These are phyloP conservation scores for Salarias fasciatus DNA, from an alignment of 2,797 vertebrate species.

Conservation along the genomic window DNA sequence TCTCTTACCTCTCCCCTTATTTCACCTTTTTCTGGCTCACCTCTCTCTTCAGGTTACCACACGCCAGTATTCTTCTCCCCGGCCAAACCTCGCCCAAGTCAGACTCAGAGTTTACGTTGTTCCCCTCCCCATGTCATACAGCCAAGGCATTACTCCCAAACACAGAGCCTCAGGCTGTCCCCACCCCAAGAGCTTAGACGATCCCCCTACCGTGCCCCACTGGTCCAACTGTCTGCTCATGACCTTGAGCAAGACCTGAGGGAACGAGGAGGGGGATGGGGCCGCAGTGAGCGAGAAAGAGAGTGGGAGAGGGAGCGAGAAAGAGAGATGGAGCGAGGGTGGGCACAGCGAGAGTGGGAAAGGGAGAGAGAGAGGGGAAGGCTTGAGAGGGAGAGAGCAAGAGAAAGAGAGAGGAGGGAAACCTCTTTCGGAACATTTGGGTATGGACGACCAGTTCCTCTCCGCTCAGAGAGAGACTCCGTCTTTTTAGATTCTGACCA, in stretches of 20 bases:
- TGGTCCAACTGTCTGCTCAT: slow-evolving; percentile 77
- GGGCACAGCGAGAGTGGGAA: slow-evolving; percentile 78
- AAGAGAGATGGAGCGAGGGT: slow-evolving; percentile 74
- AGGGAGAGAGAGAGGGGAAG: slow-evolving; percentile 75
- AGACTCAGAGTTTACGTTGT: slow-evolving; percentile 81
- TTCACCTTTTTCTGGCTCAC: slow-evolving; percentile 81
- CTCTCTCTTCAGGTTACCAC: slow-evolving; percentile 82
- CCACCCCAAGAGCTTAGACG: slow-evolving; percentile 70
- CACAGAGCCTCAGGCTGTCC: slow-evolving; percentile 77
- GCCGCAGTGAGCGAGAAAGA: slow-evolving; percentile 68
- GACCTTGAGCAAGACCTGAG: slow-evolving; percentile 76
- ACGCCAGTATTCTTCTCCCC: slow-evolving; percentile 84
- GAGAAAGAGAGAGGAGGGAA: slow-evolving; percentile 76
- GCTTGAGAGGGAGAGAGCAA: slow-evolving; percentile 69
- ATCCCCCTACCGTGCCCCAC: slow-evolving; percentile 69
- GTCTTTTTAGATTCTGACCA: slow-evolving; percentile 75
- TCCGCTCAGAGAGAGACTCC: slow-evolving; percentile 73
- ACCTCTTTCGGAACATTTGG: slow-evolving; percentile 77
- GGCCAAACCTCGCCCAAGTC: slow-evolving; percentile 78
- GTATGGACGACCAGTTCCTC: slow-evolving; percentile 63
- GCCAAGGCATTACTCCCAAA: slow-evolving; percentile 79
- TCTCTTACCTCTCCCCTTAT: slow-evolving; percentile 79
- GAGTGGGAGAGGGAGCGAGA: slow-evolving; percentile 75
- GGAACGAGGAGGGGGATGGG: slow-evolving; percentile 69
- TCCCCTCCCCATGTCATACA: slow-evolving; percentile 76